phyloP scores from a whole-genome alignment of 2,888 invertebrate species.

The Drosophila monieri region DNA sequence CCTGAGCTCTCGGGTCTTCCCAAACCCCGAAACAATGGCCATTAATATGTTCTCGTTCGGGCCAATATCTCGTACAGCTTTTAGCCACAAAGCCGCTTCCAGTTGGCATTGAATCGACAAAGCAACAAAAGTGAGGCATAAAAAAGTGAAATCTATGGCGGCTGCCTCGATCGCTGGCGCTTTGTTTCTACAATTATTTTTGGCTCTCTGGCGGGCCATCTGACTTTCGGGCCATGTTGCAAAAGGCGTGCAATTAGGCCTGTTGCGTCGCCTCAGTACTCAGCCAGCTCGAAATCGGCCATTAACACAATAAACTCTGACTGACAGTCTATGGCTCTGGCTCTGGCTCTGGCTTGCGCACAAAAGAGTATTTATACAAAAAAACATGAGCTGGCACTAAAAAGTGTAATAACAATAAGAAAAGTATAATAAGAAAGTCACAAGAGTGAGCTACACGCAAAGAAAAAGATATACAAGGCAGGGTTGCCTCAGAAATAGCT shows the following conservation, averaged over 20 bases:
- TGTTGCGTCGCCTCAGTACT: slow-evolving; percentile 44
- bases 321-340: slow-evolving; percentile 39
- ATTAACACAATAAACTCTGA: slow-evolving; percentile 74
- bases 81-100: slow-evolving; percentile 31
- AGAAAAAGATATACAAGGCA: neutral
- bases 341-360: slow-evolving; percentile 6
- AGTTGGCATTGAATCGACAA: slow-evolving; percentile 64
- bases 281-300: slow-evolving; percentile 62
- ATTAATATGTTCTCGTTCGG: neutral
- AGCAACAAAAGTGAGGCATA: slow-evolving; percentile 45
- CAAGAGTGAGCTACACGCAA: neutral
- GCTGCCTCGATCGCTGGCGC: slow-evolving; percentile 18
- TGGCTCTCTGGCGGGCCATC: slow-evolving; percentile 14
- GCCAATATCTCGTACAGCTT: slow-evolving; percentile 1
- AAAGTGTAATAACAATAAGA: slow-evolving; percentile 40
- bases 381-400: slow-evolving; percentile 58
- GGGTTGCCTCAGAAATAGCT: too few species aligned
- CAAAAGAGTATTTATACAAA: slow-evolving; percentile 10
- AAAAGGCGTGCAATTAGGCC: slow-evolving; percentile 65
- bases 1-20: slow-evolving; percentile 7
- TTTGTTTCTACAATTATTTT: slow-evolving; percentile 49
- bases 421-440: slow-evolving; percentile 50
- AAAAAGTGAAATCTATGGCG: slow-evolving; percentile 68
- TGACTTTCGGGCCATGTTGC: slow-evolving; percentile 50
- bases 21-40: neutral